These are phyloP conservation scores for Caerostris extrusa DNA, from an alignment of 1,140 invertebrate genomes.

Conservation along the genomic window DNA sequence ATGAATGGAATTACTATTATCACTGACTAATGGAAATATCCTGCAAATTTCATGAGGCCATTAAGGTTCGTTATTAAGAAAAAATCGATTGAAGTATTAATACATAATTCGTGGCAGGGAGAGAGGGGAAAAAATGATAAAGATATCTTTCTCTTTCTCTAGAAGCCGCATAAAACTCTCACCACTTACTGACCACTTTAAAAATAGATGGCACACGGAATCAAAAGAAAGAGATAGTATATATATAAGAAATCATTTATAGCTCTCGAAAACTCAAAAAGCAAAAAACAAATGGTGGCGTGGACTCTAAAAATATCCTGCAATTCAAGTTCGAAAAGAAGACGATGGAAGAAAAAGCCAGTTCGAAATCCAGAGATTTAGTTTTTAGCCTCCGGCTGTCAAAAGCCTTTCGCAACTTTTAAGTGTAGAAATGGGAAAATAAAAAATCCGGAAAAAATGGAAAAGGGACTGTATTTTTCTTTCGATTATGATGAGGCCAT, in stretches of 20 bases:
- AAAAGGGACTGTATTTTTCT: background rate
- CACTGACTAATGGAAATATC: too few relatives aligned
- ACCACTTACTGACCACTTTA: background rate
- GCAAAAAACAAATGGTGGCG: constrained; percentile 7
- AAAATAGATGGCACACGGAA: background rate
- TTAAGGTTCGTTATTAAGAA: background rate
- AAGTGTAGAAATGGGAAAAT: constrained; percentile 32
- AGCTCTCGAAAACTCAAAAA: background rate
- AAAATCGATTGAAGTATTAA: background rate
- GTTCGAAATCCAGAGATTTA: constrained; percentile 45
- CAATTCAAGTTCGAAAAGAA: constrained; percentile 1
- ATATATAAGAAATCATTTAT: background rate
- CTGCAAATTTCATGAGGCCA: background rate
- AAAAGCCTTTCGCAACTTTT: constrained; percentile 31
- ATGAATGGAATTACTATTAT: too few relatives aligned
- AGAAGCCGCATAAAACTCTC: constrained; percentile 23
- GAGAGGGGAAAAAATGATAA: background rate
- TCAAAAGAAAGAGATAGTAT: background rate
- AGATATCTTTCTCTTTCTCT: background rate
- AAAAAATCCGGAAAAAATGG: background rate
- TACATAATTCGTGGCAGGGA: background rate
- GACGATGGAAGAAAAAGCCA: constrained; percentile 10
- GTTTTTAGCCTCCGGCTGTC: constrained; percentile 51
- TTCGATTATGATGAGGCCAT: constrained; percentile 20
- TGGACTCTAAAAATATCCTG: constrained; percentile 28